Percentiles rank a stretch among this genome's conserved stretches.
These are phyloP conservation scores for Argopecten irradians DNA, from an alignment of 1,140 invertebrate species.

Conservation along the genomic window DNA sequence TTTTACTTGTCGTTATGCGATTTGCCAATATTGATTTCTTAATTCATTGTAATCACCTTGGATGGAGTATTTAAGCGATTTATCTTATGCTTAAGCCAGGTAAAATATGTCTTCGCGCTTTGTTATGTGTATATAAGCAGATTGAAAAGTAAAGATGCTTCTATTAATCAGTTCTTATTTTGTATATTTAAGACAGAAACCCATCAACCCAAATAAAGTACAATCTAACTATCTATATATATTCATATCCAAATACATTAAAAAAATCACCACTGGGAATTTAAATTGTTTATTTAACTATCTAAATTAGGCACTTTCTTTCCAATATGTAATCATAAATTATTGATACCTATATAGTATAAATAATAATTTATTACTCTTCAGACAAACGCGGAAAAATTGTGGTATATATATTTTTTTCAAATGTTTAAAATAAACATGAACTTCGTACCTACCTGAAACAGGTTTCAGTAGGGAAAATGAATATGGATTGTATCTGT, in stretches of 20 bases:
- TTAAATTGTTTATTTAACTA: not conserved
- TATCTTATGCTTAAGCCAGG: not conserved
- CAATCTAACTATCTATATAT: not conserved
- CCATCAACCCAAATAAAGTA: not conserved
- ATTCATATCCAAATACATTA: not conserved
- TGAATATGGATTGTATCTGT: not conserved
- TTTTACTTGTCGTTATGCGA: not conserved
- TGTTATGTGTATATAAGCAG: constrained; percentile 1
- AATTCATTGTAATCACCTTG: not conserved
- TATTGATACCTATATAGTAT: not conserved
- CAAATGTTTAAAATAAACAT: not conserved
- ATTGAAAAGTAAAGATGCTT: not conserved
- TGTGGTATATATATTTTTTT: not conserved
- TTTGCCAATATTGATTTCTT: not conserved
- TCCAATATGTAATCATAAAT: too few relatives aligned
- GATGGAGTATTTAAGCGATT: not conserved
- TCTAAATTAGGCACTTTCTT: not conserved
- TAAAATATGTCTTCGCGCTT: not conserved
- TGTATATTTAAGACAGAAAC: not conserved
- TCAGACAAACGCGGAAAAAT: not conserved
- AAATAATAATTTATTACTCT: not conserved
- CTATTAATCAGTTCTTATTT: not conserved
- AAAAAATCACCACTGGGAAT: not conserved
- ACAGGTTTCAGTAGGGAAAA: not conserved
- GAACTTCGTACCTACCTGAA: not conserved